Percentiles rank a stretch among this genome's conserved stretches.
Conservation (phyloP, 2,888 invertebrate genomes). For the Hofmannophila pseudospretella region DNA sequence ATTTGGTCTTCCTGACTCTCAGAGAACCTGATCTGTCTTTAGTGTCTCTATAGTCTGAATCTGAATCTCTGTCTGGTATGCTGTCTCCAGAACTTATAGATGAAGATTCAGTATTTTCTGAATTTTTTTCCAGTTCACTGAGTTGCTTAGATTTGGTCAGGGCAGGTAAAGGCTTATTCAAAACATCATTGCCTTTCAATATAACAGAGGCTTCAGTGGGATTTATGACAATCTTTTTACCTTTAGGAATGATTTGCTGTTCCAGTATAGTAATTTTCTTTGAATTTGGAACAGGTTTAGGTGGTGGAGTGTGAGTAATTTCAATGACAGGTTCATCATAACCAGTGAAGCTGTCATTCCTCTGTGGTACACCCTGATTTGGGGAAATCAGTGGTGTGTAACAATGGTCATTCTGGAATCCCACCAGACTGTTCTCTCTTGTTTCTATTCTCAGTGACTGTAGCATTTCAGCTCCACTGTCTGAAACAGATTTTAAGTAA, state of each 20-base stretch:
- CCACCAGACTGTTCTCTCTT: constrained; percentile 75
- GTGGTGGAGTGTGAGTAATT: constrained; percentile 61
- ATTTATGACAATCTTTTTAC: constrained; percentile 62
- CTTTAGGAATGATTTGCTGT: constrained; percentile 70
- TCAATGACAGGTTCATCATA: constrained; percentile 68
- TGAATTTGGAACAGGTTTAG: constrained; percentile 58
- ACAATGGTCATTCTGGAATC: constrained; percentile 88
- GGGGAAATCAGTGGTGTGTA: constrained; percentile 86
- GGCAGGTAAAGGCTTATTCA: constrained; percentile 53
- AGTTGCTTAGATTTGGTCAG: constrained; percentile 45
- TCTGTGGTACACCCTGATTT: constrained; percentile 63
- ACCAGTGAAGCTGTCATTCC: constrained; percentile 42
- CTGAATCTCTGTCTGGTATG: constrained; percentile 79
- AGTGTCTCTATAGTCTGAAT: constrained; percentile 78
- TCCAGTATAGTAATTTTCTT: constrained; percentile 73
- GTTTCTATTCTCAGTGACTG: constrained; percentile 70
- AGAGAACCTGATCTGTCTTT: constrained; percentile 48
- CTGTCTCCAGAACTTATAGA: constrained; percentile 74
- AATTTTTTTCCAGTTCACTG: constrained; percentile 35
- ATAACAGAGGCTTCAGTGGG: constrained; percentile 49
- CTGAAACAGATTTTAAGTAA: constrained; percentile 32
- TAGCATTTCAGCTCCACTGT: constrained; percentile 73
- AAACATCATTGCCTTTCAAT: constrained; percentile 59
- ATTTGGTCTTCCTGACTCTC: constrained; percentile 47
- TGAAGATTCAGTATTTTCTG: constrained; percentile 69